Evolutionary conservation across 2,113 vertebrate genomes (phyloP), one percentile per base, ranked within the genome.

Genomic region (Trochalopteron elliotii): DNA sequence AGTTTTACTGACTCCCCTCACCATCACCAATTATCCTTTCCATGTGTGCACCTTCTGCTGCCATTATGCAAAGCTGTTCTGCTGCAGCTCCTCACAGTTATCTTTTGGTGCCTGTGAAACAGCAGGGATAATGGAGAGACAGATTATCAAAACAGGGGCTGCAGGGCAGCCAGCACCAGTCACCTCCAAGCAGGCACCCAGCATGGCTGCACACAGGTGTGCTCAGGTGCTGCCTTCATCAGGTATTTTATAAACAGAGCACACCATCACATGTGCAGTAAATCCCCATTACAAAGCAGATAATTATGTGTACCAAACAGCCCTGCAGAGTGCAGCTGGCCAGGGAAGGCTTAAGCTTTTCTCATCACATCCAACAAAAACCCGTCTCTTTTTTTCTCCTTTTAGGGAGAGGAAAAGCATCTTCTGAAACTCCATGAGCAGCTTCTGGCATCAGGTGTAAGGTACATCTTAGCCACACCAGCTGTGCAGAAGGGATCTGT

Each of bases 221-320:
- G 72, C 76, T 82, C 2, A 20, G 96, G 76, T 53, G 33, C 10
- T 0, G 5, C 86, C 72, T 92, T 39, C 49, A 4, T 0, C 80
- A 90, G 90, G 76, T 84, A 82, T 97, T 97, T 90, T 83, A 93
- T 92, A 95, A 96, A 95, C 86, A 95, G 44, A 49, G 57, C 40
- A 25, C 65, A 77, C 35, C 15, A 6, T 83, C 7, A 1, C 76
- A 15, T 67, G 87, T 89, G 72, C 88, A 87, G 60, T 53, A 90
- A 89, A 87, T 78, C 91, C 2, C 6, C 90, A 42, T 75, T 75
- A 44, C 57, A 81, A 80, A 93, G 83, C 69, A 92, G 92, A 82
- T 78, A 84, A 84, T 87, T 81, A 37, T 94, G 95, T 94, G 81
- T 94, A 96, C 89, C 83, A 95, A 96, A 97, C 94, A 95, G n/a